Evolutionary conservation across 2,113 vertebrate genomes (phyloP), one percentile per base, ranked within the genome.

Genomic region (Noturus placidus): DNA sequence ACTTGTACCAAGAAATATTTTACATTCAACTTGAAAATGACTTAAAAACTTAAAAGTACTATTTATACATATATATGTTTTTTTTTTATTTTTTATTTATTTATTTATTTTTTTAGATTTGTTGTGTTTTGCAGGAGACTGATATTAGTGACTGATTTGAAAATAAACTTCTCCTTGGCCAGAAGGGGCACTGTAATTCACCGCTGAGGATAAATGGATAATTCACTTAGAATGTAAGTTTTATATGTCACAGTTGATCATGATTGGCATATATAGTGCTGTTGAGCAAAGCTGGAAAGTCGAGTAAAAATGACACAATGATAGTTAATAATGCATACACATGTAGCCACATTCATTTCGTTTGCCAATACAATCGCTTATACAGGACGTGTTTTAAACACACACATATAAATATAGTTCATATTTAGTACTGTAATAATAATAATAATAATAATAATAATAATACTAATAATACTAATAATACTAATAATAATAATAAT

Each of bases 151-250:
- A 22, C 42, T 83, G 67, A 57, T 87, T 63, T 63, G 54, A 65
- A 83, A 77, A 35, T 83, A 19, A 80, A 57, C 86, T 83, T 87
- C 52, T 85, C 33, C 69, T 77, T 78, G 86, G 81, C 86, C 86
- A 87, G 86, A 87, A 87, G 86, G 86, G 86, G 86, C 86, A 83
- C 80, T 87, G 86, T 63, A 83, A 77, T 38, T 87, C 86, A 83
- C 56, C 50, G 67, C 69, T 22, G 35, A 59, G 80, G 79, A 74
- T 35, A 76, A 63, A 87, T 63, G 67, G 30, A 30, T n/a, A 46
- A 69, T 67, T 80, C 85, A 42, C 59, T 11, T 42, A 33, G 8
- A 59, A 42, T 79, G 79, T 56, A 50, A 82, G 52, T 76, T 87
- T 57, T 25, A 65, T 79, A 78, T 79, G 85, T 14, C 42, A 79